Base-by-base conservation (phyloP, 2,888 invertebrate genomes). In the Altica lythri region DNA sequence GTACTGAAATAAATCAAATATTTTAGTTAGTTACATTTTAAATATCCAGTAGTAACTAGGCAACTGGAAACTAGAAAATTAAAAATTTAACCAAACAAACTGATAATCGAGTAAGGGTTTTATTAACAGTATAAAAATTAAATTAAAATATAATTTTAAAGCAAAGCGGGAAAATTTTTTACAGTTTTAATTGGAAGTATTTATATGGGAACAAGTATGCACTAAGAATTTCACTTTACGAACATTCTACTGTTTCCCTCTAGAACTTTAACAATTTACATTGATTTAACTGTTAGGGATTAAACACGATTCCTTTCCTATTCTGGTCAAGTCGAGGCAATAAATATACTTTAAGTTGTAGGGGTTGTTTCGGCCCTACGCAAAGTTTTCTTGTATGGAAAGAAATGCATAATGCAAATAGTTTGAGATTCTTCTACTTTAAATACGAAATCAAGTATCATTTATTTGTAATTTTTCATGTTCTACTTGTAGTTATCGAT, bases 301-400 rank as follows among this genome's bases (percentile, higher is more conserved):
- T 68, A 64, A 66, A 67, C 60, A 55, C 62, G 60, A 64, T 68
- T 63, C 61, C 65, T 65, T 65, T 60, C 58, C 62, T 58, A 68
- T 67, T 64, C 69, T 63, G 68, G 68, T 68, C 67, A 68, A 70
- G 68, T 68, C 60, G 57, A 57, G 46, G 64, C 66, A 60, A 68
- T 70, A 70, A 70, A 70, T 70, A 66, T 63, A 47, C 32, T 43
- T 45, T 49, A 55, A 52, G 47, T 58, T 58, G 43, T 42, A 29
- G 40, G 53, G 55, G 59, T 53, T 53, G 53, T 44, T 58, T 48
- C 49, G 49, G 38, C 46, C 53, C 53, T 53, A 32, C 29, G 35
- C 16, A 49, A 55, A 55, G 53, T 50, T 55, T 60, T 61, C 58
- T 59, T 59, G 57, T 61, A 62, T 64, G 60, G 59, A 59, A 62